phyloP scores from a whole-genome alignment of 1,140 invertebrate species.

The Macrostomum lignano region DNA sequence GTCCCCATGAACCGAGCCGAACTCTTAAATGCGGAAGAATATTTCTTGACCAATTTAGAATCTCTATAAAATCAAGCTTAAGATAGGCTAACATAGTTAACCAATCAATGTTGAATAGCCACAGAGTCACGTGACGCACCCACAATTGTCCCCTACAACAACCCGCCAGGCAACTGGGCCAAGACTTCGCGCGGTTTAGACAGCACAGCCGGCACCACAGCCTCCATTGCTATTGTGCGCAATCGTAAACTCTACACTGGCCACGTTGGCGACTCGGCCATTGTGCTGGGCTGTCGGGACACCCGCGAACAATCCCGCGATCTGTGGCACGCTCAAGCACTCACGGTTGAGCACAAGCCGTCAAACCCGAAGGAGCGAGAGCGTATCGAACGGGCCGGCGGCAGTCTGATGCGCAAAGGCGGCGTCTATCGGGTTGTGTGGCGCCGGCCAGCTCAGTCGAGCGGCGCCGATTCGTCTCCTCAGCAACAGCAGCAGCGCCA shows the following conservation, averaged over 20 bases:
- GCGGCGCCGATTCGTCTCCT: conserved; percentile 36
- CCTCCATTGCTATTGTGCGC: conserved; percentile 69
- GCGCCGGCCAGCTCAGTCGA: conserved; percentile 43
- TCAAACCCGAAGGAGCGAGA: conserved; percentile 54
- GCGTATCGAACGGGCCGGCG: conserved; percentile 49
- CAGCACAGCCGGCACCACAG: conserved; percentile 80
- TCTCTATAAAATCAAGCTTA: too few relatives aligned
- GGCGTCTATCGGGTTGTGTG: conserved; percentile 80
- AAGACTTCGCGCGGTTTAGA: conserved; percentile 63
- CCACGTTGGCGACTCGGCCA: conserved; percentile 81
- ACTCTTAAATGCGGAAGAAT: too few relatives aligned
- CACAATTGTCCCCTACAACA: too few relatives aligned
- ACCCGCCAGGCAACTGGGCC: conserved; percentile 77
- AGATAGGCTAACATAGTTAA: too few relatives aligned
- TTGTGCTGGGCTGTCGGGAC: conserved; percentile 40
- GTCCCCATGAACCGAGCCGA: too few relatives aligned
- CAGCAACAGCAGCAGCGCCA: too few relatives aligned
- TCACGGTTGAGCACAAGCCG: conserved; percentile 55
- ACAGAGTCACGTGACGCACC: too few relatives aligned
- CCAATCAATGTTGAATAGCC: too few relatives aligned
- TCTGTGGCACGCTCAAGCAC: neutral
- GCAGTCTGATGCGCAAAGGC: conserved; percentile 50
- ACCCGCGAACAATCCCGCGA: neutral
- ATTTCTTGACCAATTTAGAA: too few relatives aligned
- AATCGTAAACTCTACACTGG: conserved; percentile 77